Conservation (phyloP, 1,140 invertebrate genomes). For the Euura saliciscinereae region DNA sequence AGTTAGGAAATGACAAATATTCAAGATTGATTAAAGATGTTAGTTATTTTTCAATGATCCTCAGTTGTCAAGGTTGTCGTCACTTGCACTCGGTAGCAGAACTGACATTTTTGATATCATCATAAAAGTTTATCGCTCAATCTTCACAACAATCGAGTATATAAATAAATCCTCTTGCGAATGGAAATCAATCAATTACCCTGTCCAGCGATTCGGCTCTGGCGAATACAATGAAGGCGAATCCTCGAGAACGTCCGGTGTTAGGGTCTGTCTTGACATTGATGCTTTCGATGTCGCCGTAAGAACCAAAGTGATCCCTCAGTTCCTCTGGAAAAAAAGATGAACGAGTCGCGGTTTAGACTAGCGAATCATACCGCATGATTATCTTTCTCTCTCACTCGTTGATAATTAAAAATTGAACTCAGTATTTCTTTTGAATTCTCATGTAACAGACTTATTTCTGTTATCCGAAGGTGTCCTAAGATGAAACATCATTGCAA, state of each 20-base stretch:
- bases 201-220: conserved; percentile 88
- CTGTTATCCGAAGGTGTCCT: conserved; percentile 55
- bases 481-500: conserved; percentile 38
- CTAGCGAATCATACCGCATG: too few relatives aligned
- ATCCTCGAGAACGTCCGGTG: conserved; percentile 88
- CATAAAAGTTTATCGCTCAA: conserved; percentile 28
- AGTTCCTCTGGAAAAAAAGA: conserved; percentile 82
- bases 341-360: conserved; percentile 12
- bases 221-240: conserved; percentile 95
- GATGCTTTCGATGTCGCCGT: conserved; percentile 91
- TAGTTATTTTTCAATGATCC: conserved; percentile 6
- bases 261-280: conserved; percentile 93
- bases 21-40: conserved; percentile 11
- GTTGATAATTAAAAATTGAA: background rate
- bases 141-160: conserved; percentile 9
- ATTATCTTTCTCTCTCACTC: too few relatives aligned
- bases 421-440: conserved; percentile 27
- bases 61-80: conserved; percentile 38
- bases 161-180: conserved; percentile 15
- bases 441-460: conserved; percentile 47
- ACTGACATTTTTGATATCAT: conserved; percentile 41
- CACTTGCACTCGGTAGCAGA: conserved; percentile 57
- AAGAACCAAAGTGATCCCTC: conserved; percentile 86
- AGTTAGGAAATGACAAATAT: conserved; percentile 12
- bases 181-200: conserved; percentile 58